Percentiles rank a stretch among this genome's conserved stretches.
Evolutionary conservation across 2,888 invertebrate species (phyloP).

Genomic region (Drosophila neotestacea): DNA sequence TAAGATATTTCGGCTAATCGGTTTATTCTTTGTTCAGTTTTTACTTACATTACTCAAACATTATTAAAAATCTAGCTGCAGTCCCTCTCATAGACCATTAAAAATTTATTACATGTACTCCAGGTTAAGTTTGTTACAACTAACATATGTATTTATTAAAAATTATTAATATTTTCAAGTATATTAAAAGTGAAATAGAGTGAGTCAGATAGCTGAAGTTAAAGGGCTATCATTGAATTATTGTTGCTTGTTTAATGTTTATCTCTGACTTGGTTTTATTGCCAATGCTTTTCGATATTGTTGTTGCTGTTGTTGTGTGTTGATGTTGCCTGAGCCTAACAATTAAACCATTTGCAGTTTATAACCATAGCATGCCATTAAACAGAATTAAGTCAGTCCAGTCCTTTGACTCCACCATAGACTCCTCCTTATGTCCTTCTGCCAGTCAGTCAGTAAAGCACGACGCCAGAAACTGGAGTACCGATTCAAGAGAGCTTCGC

Average conservation of each 20-base stretch:
- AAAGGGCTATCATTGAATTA: conserved; percentile 22
- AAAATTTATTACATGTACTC: neutral
- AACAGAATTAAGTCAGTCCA: conserved; percentile 74
- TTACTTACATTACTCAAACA: too few species aligned
- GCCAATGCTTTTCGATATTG: conserved; percentile 42
- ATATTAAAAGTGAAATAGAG: neutral
- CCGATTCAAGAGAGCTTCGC: conserved; percentile 75
- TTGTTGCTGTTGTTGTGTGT: conserved; percentile 25
- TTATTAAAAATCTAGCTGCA: too few species aligned
- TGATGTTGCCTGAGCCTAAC: conserved; percentile 50
- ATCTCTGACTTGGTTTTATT: conserved; percentile 37
- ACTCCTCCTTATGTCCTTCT: neutral
- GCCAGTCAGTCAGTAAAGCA: conserved; percentile 68
- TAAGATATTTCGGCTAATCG: too few species aligned
- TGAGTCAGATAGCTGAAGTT: neutral
- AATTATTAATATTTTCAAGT: neutral
- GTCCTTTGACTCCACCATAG: conserved; percentile 11
- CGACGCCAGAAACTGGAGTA: conserved; percentile 69
- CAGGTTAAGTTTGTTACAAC: neutral
- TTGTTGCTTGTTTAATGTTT: conserved; percentile 24
- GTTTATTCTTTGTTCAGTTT: too few species aligned
- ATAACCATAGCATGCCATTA: conserved; percentile 78
- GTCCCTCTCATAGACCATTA: too few species aligned
- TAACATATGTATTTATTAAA: neutral
- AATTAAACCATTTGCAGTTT: conserved; percentile 80